A percentile compares a stretch with the other conserved stretches of the same genome.
Evolutionary conservation across 2,888 invertebrate genomes (phyloP).

Genomic region (Amblyteles armatorius): DNA sequence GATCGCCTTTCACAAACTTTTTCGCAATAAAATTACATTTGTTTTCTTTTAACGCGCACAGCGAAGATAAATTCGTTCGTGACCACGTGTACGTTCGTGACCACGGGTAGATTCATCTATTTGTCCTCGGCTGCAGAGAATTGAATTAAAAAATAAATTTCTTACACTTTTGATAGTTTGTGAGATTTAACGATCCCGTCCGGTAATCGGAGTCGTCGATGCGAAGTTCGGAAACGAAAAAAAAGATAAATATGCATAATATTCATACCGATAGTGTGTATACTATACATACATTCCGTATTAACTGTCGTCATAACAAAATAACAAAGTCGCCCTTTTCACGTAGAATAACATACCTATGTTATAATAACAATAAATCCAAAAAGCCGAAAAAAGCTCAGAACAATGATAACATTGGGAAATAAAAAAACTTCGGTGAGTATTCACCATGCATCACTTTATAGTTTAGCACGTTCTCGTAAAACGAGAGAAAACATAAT

Average conservation of each 20-base stretch:
- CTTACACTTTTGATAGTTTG: constrained; percentile 7
- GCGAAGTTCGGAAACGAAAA: constrained; percentile 29
- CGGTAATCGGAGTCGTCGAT: constrained; percentile 3
- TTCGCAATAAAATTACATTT: constrained; percentile 62
- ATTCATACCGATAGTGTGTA: neutral
- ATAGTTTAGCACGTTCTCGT: neutral
- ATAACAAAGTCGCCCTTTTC: constrained; percentile 36
- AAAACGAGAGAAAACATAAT: neutral
- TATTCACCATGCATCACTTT: neutral
- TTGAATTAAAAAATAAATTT: constrained; percentile 5
- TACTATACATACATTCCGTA: constrained; percentile 39
- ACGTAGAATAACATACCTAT: constrained; percentile 27
- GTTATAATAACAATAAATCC: constrained; percentile 54
- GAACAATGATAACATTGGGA: constrained; percentile 34
- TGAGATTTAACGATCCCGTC: constrained; percentile 12
- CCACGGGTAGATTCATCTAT: constrained; percentile 43
- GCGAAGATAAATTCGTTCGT: constrained; percentile 33
- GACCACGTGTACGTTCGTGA: constrained; percentile 42
- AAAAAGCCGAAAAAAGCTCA: constrained; percentile 47
- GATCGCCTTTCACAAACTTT: constrained; percentile 12
- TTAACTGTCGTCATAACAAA: constrained; percentile 42
- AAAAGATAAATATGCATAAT: constrained; percentile 45
- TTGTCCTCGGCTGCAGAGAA: constrained; percentile 19
- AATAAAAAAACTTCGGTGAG: constrained; percentile 21
- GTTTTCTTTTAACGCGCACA: constrained; percentile 27